phyloP scores from a whole-genome alignment of 2,888 invertebrate genomes.

The Alloscopus bannaensis region DNA sequence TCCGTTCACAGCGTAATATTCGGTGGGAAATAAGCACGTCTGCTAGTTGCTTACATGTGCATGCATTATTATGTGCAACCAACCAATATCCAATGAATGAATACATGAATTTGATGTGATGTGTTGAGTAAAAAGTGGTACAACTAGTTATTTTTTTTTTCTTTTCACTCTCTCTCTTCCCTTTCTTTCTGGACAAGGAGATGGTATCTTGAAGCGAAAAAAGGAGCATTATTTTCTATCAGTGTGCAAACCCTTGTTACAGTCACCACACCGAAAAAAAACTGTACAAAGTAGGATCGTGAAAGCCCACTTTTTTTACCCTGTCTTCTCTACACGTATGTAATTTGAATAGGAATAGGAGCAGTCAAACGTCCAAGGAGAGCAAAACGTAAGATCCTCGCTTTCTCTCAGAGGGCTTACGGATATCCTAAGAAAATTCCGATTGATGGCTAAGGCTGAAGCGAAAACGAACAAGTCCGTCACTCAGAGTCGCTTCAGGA shows the following conservation, averaged over 20 bases:
- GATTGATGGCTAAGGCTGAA: slow-evolving; percentile 51
- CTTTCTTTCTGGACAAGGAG: no score
- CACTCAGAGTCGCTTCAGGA: slow-evolving; percentile 8
- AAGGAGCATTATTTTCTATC: slow-evolving; percentile 38
- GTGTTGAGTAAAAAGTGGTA: slow-evolving; percentile 53
- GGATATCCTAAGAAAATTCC: slow-evolving; percentile 31
- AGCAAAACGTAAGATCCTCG: not conserved
- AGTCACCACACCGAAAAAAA: slow-evolving; percentile 3
- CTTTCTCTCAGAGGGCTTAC: slow-evolving; percentile 25
- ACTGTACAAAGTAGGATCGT: slow-evolving; percentile 55
- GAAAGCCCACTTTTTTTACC: slow-evolving; percentile 52
- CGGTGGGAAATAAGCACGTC: slow-evolving; percentile 18
- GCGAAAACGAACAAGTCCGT: slow-evolving; percentile 30
- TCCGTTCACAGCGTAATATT: not conserved
- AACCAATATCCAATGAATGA: slow-evolving; percentile 62
- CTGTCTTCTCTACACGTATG: slow-evolving; percentile 11
- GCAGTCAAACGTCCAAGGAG: slow-evolving; percentile 17
- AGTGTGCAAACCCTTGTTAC: slow-evolving; percentile 11
- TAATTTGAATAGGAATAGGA: slow-evolving; percentile 56
- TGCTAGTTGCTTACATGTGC: slow-evolving; percentile 18
- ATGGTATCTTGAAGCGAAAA: slow-evolving; percentile 42
- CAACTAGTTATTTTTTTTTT: no score
- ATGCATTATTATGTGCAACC: slow-evolving; percentile 53
- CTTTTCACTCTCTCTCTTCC: no score
- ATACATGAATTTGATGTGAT: slow-evolving; percentile 61